A percentile compares a stretch with the other conserved stretches of the same genome.
Evolutionary conservation across 30 jellyfish, hydroid and myxozoan species (phyloP).

Genomic region (Nemopilema nomurai): DNA sequence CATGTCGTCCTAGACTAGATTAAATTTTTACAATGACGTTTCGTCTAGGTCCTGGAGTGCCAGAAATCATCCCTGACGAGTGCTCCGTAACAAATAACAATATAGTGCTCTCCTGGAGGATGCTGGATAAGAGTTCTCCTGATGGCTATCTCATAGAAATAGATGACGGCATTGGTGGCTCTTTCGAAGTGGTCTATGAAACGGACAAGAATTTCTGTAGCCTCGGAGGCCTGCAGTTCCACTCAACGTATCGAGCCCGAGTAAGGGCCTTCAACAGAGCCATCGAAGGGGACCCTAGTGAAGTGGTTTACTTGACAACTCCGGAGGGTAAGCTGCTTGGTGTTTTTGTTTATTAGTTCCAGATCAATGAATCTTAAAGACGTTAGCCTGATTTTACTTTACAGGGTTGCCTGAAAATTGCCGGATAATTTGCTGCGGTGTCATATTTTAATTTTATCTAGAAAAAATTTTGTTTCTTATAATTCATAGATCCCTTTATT

Average conservation of each 20-base stretch:
- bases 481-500: too few relatives aligned
- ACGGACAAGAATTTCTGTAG: slow-evolving; percentile 80
- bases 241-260: slow-evolving; percentile 86
- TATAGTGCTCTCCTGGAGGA: slow-evolving; percentile 75
- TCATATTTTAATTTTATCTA: too few relatives aligned
- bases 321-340: slow-evolving; percentile 72
- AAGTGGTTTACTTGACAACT: slow-evolving; percentile 79
- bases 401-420: too few relatives aligned
- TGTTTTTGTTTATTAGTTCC: not conserved
- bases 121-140: slow-evolving; percentile 33
- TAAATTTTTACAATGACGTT: too few relatives aligned
- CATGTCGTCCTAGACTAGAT: too few relatives aligned
- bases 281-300: slow-evolving; percentile 83
- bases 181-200: slow-evolving; percentile 77
- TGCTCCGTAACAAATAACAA: slow-evolving; percentile 87
- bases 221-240: slow-evolving; percentile 90
- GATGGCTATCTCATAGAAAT: slow-evolving; percentile 83
- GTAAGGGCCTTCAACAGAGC: slow-evolving; percentile 77
- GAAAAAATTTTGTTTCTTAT: too few relatives aligned
- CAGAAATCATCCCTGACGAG: slow-evolving; percentile 75
- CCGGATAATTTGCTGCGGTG: too few relatives aligned
- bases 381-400: too few relatives aligned
- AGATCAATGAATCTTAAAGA: too few relatives aligned
- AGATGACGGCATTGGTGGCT: slow-evolving; percentile 92
- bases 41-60: slow-evolving; percentile 76